Base-by-base conservation (phyloP, 2,888 invertebrate species). In the Nemotelus nigrinus region DNA sequence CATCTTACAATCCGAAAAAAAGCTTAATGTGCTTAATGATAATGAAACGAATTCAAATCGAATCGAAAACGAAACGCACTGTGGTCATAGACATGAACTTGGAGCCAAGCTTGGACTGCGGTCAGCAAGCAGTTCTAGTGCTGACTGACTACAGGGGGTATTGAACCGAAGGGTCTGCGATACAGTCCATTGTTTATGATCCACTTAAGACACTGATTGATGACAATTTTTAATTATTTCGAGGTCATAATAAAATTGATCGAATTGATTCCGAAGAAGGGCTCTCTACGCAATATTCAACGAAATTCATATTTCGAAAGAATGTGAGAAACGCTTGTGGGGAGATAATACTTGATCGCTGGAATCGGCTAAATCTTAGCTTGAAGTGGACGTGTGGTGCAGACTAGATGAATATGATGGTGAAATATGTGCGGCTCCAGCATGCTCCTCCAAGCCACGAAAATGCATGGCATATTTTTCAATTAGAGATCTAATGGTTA, bases 221-320 rank as follows among this genome's bases (percentile, higher is more conserved):
- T 47, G 65, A 65, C 65, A 65, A 65, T 65, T 65, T 65, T 65
- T 65, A 47, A 65, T 65, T 65, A 65, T 65, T 65, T 65, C 45
- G 65, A 47, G 65, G 65, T 45, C 65, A 47, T 65, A 25, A 25
- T 25, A n/a, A 65, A 65, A 65, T 65, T 65, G 65, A 45, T 3
- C 65, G n/a, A 5, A 45, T 65, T 65, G 65, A 41, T 43, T 41
- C 25, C 7, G 57, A 43, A 4, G 43, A 63, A 43, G 5, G 57
- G 57, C 57, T 41, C 3, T 41, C 25, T 25, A 25, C 25, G 25
- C 25, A 25, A 25, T 25, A 25, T 25, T 25, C 25, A 25, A 25
- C 41, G 63, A 63, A n/a, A 43, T 7, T 53, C 6, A 53, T 6
- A 63, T 63, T 63, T 63, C 63, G 63, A 43, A 63, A 63, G 63